phyloP scores from a whole-genome alignment of 2,888 invertebrate genomes.

The Ennomos fuscantarius region DNA sequence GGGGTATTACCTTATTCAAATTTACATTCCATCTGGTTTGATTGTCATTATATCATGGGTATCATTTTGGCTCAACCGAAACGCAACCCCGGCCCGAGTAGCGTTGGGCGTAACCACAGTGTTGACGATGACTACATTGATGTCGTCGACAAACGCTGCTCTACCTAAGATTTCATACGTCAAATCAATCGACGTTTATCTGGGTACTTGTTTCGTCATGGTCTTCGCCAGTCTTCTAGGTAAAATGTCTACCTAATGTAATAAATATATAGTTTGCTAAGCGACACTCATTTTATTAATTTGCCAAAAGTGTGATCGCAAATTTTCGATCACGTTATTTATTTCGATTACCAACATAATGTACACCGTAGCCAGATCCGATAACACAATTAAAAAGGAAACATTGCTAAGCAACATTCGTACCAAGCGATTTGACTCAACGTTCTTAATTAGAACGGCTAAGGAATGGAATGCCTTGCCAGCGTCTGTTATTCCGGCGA shows the following conservation, averaged over 20 bases:
- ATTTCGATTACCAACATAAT: no score
- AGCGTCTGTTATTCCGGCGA: no score
- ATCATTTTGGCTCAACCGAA: slow-evolving; percentile 98
- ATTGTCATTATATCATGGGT: slow-evolving; percentile 99
- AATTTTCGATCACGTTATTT: neutral
- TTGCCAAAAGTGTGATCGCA: slow-evolving; percentile 5
- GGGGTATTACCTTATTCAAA: slow-evolving; percentile 99
- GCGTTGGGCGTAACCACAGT: slow-evolving; percentile 97
- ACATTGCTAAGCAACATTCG: no score
- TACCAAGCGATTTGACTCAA: no score
- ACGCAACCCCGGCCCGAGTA: slow-evolving; percentile 97
- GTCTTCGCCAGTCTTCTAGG: slow-evolving; percentile 98
- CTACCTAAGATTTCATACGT: slow-evolving; percentile 99
- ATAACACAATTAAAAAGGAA: no score
- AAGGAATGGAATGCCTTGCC: no score
- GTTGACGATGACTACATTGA: slow-evolving; percentile 98
- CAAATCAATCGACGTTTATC: slow-evolving; percentile 98
- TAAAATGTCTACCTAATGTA: slow-evolving; percentile 69
- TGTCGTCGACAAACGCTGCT: slow-evolving; percentile 98
- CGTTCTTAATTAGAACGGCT: no score
- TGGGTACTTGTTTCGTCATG: slow-evolving; percentile 99
- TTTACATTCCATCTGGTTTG: slow-evolving; percentile 98
- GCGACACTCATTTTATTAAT: neutral
- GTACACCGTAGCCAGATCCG: no score
- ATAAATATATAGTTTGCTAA: neutral